Base-by-base conservation (phyloP, 2,797 vertebrate species). In the Brachyrhaphis roseni region DNA sequence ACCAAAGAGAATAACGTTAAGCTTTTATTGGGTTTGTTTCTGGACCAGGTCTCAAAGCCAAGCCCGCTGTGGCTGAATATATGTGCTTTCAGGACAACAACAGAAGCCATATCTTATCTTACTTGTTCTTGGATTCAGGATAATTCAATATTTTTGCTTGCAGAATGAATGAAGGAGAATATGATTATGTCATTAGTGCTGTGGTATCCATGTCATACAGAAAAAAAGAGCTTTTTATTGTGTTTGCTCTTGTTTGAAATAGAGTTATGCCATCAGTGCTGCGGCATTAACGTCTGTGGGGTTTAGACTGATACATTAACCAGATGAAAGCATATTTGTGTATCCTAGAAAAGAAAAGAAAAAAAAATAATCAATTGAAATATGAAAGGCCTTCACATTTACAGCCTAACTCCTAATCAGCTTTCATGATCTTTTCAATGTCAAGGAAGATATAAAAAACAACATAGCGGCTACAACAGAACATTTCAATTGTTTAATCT, bases 131-230 rank as follows among this genome's bases (percentile, higher is more conserved):
- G 85, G 90, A 91, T 92, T 91, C 84, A 88, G 78, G 83, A 88
- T 94, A 94, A 95, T 94, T 90, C 86, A 92, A 93, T 95, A 90
- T 86, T 90, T 91, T 89, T 81, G 86, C 87, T 87, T 79, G 91
- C 78, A 92, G 92, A 92, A 94, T 94, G 93, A 94, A 93, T 92
- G 93, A 89, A 90, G 87, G 76, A 87, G 88, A 94, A 93, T 78
- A 86, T 12, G 59, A 88, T 94, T 93, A 93, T 90, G 89, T 74
- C 84, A 90, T 93, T 93, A 93, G 90, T 92, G 92, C 87, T 84
- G 80, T 78, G 91, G 92, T 93, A 92, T 93, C 91, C 91, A 91
- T 92, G 90, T 91, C 93, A 91, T 81, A 90, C 74, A 91, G 89
- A 80, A 86, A 90, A 90, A 89, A 90, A 82, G 81, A 90, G 79